Evolutionary conservation across 2,888 invertebrate genomes (phyloP), one percentile per base, ranked within the genome.

Genomic region (Lymantria monacha): DNA sequence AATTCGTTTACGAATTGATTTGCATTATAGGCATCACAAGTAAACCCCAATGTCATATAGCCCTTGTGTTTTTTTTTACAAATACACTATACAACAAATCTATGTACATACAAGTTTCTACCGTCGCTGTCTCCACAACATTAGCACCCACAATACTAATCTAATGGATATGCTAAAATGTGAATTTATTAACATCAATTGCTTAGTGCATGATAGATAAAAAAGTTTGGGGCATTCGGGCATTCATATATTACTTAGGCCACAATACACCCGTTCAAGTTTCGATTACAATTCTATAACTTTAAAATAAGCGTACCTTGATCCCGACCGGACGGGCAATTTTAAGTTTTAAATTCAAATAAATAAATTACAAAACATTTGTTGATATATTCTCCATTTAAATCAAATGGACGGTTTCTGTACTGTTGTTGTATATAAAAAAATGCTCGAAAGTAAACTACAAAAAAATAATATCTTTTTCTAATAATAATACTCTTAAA

Each of bases 81-180:
- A 53, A 72, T 78, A 80, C 52, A 62, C 72, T 81, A 77, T 80
- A 84, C 80, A 83, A 79, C 75, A 74, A 66, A 44, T 59, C 57
- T 65, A 71, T 65, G 73, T 83, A 83, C 83, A 84, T 63, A 68
- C 70, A 49, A 46, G 62, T 76, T 70, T 60, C 56, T 61, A 61
- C 69, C 56, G 55, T 66, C 59, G 74, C 72, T 69, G 65, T 71
- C 69, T 66, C 66, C 69, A 72, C 68, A 69, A 53, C 70, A 51
- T 77, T 85, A 87, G 87, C 87, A 87, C 87, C 87, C 85, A 76
- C 78, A 66, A 74, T 71, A 68, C 72, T 79, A 79, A 74, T 78
- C 74, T 79, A 81, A 78, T 74, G 71, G 78, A 84, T 84, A 85
- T 82, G 83, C 79, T 69, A 69, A 76, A 73, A 75, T 53, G 61